Evolutionary conservation across 2,113 vertebrate genomes (phyloP), one percentile per base, ranked within the genome.

Genomic region (Cephalopholis sonnerati): DNA sequence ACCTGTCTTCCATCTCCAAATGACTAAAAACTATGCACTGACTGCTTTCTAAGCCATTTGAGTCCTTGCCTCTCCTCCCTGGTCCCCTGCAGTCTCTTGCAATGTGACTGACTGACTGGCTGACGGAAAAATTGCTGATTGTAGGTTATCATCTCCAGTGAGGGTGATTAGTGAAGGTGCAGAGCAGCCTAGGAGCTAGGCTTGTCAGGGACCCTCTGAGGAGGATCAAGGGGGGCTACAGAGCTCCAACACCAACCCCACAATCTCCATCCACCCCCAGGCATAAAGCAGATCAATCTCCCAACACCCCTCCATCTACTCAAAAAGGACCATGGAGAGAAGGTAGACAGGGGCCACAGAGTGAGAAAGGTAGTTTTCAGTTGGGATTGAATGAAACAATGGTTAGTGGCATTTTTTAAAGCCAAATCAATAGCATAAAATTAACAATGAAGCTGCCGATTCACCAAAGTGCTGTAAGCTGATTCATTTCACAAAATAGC

Each of bases 51-150:
- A 54, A 88, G 83, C 76, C 55, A 46, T 76, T 39, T 63, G 54
- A 85, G 75, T 41, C 41, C n/a, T 17, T 13, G 11, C 58, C 69
- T 39, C 58, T 24, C 61, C 24, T 71, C 29, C 13, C 11, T 71
- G 16, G 36, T n/a, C 7, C 74, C 71, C 79, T 68, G 75, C 62
- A 48, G 59, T 73, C 50, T 58, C 32, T 65, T 85, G 73, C 66
- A 78, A 64, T 12, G n/a, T 85, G 82, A 85, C 79, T 85, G 78
- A 81, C 64, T 82, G 79, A 48, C 64, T 88, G 74, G 59, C 83
- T 81, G 80, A 90, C 86, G 83, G 73, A 83, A 70, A 83, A 91
- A 85, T 62, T 83, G 87, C 85, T 87, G 83, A 84, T 89, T 85
- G 73, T 63, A 83, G 58, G 74, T 82, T 82, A 85, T 84, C 85